phyloP scores from a whole-genome alignment of 2,113 vertebrate genomes.

The Plecturocebus donacophilus region DNA sequence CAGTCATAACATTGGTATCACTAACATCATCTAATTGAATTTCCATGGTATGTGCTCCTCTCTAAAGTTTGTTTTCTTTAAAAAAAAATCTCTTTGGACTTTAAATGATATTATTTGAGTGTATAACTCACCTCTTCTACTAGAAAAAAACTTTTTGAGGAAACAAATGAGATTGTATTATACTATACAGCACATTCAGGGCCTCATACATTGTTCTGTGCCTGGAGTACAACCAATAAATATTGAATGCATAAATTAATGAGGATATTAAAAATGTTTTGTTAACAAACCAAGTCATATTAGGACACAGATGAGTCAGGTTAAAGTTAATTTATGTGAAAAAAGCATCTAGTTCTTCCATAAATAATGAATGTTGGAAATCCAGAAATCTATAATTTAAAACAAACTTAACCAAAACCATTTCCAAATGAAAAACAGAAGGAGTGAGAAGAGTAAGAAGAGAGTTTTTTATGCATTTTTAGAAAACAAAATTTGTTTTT shows the following conservation, averaged over 20 bases:
- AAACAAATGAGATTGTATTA: neutral
- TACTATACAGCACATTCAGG: neutral
- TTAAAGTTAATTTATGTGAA: constrained; percentile 43
- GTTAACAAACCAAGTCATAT: constrained; percentile 35
- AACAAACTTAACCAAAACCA: neutral
- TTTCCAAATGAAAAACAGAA: constrained; percentile 23
- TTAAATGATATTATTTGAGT: neutral
- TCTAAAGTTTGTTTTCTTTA: neutral
- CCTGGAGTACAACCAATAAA: neutral
- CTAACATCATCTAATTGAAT: neutral
- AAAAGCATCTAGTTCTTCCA: constrained; percentile 34
- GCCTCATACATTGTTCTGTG: neutral
- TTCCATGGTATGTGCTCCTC: neutral
- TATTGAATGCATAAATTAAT: neutral
- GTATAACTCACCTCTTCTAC: neutral
- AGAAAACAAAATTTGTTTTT: neutral
- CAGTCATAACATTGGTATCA: neutral
- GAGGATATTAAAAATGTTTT: neutral
- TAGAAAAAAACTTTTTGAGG: neutral
- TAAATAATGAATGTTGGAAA: neutral
- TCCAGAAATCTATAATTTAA: neutral
- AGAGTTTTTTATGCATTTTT: neutral
- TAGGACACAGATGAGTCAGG: neutral
- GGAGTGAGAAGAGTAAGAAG: neutral
- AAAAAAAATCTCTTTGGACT: neutral